Evolutionary conservation across 2,797 vertebrate species (phyloP), one percentile per base, ranked within the genome.

Genomic region (Erpetoichthys calabaricus): DNA sequence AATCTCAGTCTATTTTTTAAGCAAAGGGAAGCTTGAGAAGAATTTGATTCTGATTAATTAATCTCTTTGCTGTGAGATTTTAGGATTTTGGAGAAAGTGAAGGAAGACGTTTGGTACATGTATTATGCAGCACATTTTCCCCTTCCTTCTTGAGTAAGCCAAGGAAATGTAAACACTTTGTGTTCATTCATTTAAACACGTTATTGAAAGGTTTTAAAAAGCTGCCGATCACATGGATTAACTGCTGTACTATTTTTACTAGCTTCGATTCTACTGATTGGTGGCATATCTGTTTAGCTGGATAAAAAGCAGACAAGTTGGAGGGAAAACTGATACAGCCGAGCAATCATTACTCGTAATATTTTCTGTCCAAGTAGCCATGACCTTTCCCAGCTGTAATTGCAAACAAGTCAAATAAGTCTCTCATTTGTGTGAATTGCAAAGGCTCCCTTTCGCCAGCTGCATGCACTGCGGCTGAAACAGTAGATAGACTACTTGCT

Each of bases 391-490:
- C 63, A 70, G 66, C 67, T 64, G 65, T 68, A 65, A 67, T 60
- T 56, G 58, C 58, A 70, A 60, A 43, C 56, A 57, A 64, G 60
- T 42, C 58, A 70, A 60, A 43, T 58, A 57, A 64, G 60, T 42
- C 60, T 56, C 45, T n/a, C 57, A 55, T 51, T 46, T 60, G 65
- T 68, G 65, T 67, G 66, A 67, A 64, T 64, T 62, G 64, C 61
- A 58, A 58, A 61, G 66, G 65, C 60, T 63, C 67, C 56, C 52
- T 56, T 56, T 59, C 6, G 9, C 65, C 55, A 73, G 70, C 70
- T 76, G 73, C 73, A 69, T 68, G 73, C 68, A 72, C 67, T 67
- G 67, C 74, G 64, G 62, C 68, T 61, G 70, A 75, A 76, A 78
- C 63, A 73, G 68, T 73, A 66, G 67, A 62, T 63, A 66, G 6